These are phyloP conservation scores for Jacana jacana DNA, from an alignment of 2,113 vertebrate genomes.

Conservation along the genomic window DNA sequence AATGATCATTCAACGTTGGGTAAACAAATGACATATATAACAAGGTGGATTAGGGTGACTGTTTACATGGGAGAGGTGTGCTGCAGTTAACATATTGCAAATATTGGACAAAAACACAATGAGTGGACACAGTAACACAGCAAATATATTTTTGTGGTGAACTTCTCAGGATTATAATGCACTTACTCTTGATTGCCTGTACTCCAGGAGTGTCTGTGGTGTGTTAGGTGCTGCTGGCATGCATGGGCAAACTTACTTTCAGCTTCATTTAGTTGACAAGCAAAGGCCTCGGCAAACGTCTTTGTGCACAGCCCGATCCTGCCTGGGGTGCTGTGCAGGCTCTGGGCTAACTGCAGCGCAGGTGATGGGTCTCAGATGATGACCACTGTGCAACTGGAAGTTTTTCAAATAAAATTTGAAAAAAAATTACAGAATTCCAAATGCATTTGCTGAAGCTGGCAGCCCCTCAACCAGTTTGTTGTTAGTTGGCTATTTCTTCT, in stretches of 20 bases:
- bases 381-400: neutral
- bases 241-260: neutral
- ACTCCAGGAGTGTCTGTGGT: neutral
- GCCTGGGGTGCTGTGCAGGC: neutral
- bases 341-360: neutral
- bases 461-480: neutral
- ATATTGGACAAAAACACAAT: neutral
- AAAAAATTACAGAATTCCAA: neutral
- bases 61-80: neutral
- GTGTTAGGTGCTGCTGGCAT: neutral
- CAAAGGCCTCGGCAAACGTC: accelerated
- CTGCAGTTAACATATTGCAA: neutral
- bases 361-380: neutral
- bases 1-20: slow-evolving; percentile 15
- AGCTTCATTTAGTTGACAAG: neutral
- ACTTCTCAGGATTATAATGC: neutral
- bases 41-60: neutral
- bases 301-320: neutral
- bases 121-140: neutral
- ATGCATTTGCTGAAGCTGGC: neutral
- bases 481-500: neutral
- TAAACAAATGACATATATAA: neutral
- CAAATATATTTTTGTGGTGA: neutral
- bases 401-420: neutral
- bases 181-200: neutral